phyloP scores from a whole-genome alignment of 2,888 invertebrate genomes.

The Vandiemenella viatica region DNA sequence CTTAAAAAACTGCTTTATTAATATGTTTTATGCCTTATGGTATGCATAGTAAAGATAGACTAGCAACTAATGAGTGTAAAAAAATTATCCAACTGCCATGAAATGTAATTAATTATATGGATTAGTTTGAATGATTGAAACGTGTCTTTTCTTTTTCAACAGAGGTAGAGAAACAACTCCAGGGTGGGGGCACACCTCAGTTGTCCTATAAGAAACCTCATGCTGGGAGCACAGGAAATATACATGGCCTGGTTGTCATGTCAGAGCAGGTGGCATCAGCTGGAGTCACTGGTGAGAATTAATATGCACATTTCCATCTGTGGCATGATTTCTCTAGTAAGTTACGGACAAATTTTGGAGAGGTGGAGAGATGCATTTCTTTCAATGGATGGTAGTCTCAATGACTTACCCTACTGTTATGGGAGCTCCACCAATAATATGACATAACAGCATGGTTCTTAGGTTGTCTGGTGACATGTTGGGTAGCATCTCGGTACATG shows the following conservation, averaged over 20 bases:
- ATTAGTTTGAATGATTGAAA: too few species aligned
- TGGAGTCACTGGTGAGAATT: constrained; percentile 17
- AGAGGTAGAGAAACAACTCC: constrained; percentile 91
- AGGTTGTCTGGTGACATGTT: too few species aligned
- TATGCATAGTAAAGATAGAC: too few species aligned
- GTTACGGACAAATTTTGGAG: not conserved
- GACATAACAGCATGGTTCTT: too few species aligned
- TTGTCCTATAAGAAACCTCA: constrained; percentile 46
- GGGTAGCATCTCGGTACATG: too few species aligned
- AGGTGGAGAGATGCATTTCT: not conserved
- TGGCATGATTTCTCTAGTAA: not conserved
- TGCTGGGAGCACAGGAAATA: constrained; percentile 44
- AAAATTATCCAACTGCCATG: too few species aligned
- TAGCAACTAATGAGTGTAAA: too few species aligned
- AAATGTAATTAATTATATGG: too few species aligned
- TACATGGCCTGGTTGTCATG: constrained; percentile 36
- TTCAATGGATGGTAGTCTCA: too few species aligned
- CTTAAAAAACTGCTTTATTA: not conserved
- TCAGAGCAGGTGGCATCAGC: constrained; percentile 29
- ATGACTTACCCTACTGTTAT: too few species aligned
- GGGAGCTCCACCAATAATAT: too few species aligned
- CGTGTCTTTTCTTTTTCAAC: constrained; percentile 19
- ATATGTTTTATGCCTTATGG: too few species aligned
- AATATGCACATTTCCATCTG: not conserved
- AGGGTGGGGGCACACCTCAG: constrained; percentile 46